Evolutionary conservation across 2,888 invertebrate genomes (phyloP), one percentile per base, ranked within the genome.

Genomic region (Notocelia uddmanniana): DNA sequence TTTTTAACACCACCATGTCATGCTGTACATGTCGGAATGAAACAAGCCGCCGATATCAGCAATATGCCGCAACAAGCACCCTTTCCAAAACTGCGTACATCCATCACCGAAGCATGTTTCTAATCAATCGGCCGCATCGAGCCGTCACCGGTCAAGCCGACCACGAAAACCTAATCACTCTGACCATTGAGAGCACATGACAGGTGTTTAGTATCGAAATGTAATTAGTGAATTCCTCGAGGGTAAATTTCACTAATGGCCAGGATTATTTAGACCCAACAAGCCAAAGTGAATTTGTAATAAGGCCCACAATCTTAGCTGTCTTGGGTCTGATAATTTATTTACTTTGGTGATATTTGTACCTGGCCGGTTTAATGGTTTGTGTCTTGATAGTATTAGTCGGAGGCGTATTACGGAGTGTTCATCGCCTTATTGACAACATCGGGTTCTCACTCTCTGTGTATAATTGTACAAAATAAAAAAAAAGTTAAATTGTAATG

Each of bases 201-300:
- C 89, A 91, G 89, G 85, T 86, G 84, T 86, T 89, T 83, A 83
- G 85, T 82, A 84, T 85, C 81, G 85, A 87, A 89, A 90, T 84
- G 89, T 88, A 87, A 89, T 91, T 89, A 89, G 82, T 73, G 76
- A 80, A 82, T 81, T 78, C 79, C 80, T 80, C 76, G 74, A 80
- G 80, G 77, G 82, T 80, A 86, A 76, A 80, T 85, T 85, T 85
- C 79, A 77, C 87, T 90, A 90, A 91, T 90, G 87, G 85, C 80
- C 74, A 75, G 84, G 85, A 85, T 89, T 87, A 86, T 85, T 86
- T 77, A 77, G 75, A 74, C 80, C 80, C 74, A 77, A 77, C 78
- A 78, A 79, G 77, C 85, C 84, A 88, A 90, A 90, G 88, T 88
- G 90, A 90, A 90, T 91, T 90, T 87, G 85, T 89, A 90, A 91